A percentile compares a stretch with the other conserved stretches of the same genome.
phyloP scores from a whole-genome alignment of 2,113 vertebrate species.

The Neofelis nebulosa region DNA sequence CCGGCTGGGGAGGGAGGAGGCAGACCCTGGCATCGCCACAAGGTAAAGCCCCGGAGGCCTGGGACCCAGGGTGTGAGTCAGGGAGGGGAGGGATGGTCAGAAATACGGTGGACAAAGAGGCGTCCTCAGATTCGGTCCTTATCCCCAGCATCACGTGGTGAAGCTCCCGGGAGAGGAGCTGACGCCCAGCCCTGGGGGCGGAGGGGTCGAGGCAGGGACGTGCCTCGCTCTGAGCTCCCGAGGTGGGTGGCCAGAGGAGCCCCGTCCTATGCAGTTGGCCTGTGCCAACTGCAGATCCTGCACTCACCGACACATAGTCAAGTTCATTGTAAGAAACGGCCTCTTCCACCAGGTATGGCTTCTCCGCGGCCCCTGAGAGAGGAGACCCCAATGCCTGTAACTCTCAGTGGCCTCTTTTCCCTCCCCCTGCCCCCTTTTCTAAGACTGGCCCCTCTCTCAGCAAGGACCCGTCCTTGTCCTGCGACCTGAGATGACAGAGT shows the following conservation, averaged over 20 bases:
- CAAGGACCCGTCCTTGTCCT: not conserved
- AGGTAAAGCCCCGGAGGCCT: not conserved
- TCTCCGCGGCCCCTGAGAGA: constrained; percentile 94
- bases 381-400: constrained; percentile 29
- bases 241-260: not conserved
- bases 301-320: constrained; percentile 96
- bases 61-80: not conserved
- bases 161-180: not conserved
- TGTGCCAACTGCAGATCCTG: not conserved
- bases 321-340: constrained; percentile 96
- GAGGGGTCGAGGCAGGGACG: not conserved
- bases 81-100: not conserved
- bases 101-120: not conserved
- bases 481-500: fast-evolving
- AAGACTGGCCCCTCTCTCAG: not conserved
- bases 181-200: not conserved
- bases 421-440: fast-evolving
- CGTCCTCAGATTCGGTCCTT: not conserved
- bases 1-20: not conserved
- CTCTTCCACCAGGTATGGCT: constrained; percentile 97
- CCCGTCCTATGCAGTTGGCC: not conserved
- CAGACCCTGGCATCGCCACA: not conserved
- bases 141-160: fast-evolving
- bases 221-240: not conserved
- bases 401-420: not conserved